phyloP scores from a whole-genome alignment of 2,113 vertebrate species.

The Piprites chloris region DNA sequence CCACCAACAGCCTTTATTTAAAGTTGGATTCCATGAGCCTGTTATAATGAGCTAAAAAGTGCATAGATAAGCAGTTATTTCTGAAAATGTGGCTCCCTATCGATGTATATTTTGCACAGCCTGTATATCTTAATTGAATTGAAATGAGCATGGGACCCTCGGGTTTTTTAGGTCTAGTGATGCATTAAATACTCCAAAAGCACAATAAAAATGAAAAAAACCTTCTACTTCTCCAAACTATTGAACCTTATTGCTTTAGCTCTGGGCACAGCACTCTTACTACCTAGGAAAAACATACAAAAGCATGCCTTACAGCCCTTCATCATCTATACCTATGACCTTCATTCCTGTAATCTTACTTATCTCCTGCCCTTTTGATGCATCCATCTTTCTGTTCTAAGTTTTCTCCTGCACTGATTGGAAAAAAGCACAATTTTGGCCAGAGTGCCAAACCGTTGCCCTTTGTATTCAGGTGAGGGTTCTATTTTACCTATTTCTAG shows the following conservation, averaged over 20 bases:
- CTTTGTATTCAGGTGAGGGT: background rate
- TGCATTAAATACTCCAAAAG: constrained; percentile 60
- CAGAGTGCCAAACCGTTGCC: background rate
- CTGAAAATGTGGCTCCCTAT: constrained; percentile 62
- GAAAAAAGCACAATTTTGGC: background rate
- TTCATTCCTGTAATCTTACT: background rate
- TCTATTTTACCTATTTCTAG: background rate
- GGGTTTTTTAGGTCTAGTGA: constrained; percentile 63
- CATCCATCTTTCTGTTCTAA: background rate
- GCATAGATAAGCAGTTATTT: constrained; percentile 66
- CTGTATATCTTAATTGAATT: constrained; percentile 69
- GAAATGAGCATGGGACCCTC: constrained; percentile 51
- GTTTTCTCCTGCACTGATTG: background rate
- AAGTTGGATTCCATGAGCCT: constrained; percentile 44
- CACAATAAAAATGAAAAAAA: constrained; percentile 24
- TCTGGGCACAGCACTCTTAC: background rate
- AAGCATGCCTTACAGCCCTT: background rate
- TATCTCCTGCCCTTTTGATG: background rate
- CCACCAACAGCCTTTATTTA: constrained; percentile 65
- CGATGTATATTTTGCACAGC: constrained; percentile 48
- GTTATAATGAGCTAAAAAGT: constrained; percentile 65
- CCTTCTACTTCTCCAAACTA: background rate
- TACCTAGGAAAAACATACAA: background rate
- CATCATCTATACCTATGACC: background rate
- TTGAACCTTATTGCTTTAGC: background rate